A percentile compares a stretch with the other conserved stretches of the same genome.
These are phyloP conservation scores for Ceratina japonica DNA, from an alignment of 1,140 invertebrate genomes.

Conservation along the genomic window DNA sequence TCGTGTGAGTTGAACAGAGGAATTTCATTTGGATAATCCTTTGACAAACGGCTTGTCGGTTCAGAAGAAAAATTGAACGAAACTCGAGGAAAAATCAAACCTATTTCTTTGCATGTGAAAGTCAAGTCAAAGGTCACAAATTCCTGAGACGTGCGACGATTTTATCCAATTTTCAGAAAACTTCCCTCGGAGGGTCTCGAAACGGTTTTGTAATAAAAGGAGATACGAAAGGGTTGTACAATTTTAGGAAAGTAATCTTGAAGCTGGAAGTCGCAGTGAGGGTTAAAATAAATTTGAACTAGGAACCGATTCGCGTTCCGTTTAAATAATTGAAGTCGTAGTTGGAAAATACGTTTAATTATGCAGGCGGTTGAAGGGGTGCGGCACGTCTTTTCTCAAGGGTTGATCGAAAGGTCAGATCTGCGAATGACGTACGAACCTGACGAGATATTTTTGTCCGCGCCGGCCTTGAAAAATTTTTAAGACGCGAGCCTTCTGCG, in stretches of 20 bases:
- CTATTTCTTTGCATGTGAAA: background rate
- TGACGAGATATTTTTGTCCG: constrained; percentile 19
- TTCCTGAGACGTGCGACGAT: background rate
- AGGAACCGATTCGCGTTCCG: background rate
- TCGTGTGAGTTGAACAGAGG: no score
- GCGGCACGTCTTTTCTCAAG: background rate
- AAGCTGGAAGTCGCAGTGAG: background rate
- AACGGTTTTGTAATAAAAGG: background rate
- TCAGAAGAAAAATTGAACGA: background rate
- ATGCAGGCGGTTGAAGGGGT: background rate
- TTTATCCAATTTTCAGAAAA: constrained; percentile 14
- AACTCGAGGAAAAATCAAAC: background rate
- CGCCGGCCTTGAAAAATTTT: background rate
- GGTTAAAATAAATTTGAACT: background rate
- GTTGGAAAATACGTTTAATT: background rate
- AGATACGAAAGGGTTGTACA: no score
- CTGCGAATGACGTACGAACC: constrained; percentile 8
- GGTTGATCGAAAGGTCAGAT: constrained; percentile 22
- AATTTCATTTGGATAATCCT: no score
- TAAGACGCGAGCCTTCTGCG: background rate
- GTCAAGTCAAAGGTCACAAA: background rate
- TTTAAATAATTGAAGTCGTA: background rate
- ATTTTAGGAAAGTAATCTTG: no score
- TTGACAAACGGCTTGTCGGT: no score
- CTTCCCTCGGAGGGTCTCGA: constrained; percentile 13